phyloP scores from a whole-genome alignment of 2,888 invertebrate genomes.

The Chloromyia formosa region DNA sequence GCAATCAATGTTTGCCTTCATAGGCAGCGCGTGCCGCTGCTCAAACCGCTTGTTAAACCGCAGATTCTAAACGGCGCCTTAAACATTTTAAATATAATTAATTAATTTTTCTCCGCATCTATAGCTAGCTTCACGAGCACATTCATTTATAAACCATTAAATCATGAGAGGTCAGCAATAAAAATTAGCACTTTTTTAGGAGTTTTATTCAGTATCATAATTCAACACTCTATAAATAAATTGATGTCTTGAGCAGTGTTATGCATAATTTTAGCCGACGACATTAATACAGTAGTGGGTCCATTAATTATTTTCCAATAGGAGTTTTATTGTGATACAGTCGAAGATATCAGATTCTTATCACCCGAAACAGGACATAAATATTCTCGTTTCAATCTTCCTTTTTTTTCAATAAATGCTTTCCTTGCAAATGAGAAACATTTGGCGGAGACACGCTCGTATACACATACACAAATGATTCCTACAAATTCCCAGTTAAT shows the following conservation, averaged over 20 bases:
- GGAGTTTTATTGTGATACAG: not conserved
- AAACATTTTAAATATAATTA: not conserved
- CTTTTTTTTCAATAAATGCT: not conserved
- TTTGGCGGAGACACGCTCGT: not conserved
- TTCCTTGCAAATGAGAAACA: not conserved
- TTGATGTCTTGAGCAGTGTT: not conserved
- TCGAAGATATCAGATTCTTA: constrained; percentile 1
- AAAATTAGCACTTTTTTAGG: not conserved
- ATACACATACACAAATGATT: not conserved
- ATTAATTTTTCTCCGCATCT: not conserved
- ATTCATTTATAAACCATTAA: constrained; percentile 29
- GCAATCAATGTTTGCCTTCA: too few relatives aligned
- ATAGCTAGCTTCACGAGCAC: not conserved
- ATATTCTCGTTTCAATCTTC: not conserved
- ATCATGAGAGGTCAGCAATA: constrained; percentile 32
- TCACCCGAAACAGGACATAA: not conserved
- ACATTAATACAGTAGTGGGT: not conserved
- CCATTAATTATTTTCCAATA: constrained; percentile 8
- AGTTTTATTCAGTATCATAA: too few relatives aligned
- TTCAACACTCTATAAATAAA: constrained; percentile 1
- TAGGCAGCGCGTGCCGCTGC: too few relatives aligned
- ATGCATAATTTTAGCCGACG: not conserved
- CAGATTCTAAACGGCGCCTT: too few relatives aligned
- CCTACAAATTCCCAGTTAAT: constrained; percentile 7
- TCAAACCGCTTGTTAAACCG: too few relatives aligned